Evolutionary conservation across 2,888 invertebrate genomes (phyloP).

Genomic region (Galerucella pusilla): DNA sequence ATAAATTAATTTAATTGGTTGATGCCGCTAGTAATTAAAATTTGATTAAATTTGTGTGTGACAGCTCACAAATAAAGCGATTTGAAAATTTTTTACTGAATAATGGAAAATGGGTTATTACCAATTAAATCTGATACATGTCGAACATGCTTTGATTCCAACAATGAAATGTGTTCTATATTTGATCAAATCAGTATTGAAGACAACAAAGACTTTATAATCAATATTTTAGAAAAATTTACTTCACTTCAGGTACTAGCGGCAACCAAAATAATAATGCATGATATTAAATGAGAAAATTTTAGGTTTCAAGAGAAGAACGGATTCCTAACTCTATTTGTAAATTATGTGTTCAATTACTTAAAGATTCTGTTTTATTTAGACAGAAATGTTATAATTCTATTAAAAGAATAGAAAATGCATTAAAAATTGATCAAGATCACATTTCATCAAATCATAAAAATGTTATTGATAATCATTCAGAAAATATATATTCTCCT

Average conservation of each 20-base stretch:
- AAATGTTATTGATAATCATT: neutral
- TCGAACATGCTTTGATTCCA: slow-evolving; percentile 50
- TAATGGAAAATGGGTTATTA: neutral
- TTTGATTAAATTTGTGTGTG: too few relatives aligned
- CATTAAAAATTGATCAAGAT: slow-evolving; percentile 29
- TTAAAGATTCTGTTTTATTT: slow-evolving; percentile 52
- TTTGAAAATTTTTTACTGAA: neutral
- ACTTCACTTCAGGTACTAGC: slow-evolving; percentile 50
- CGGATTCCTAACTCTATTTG: slow-evolving; percentile 53
- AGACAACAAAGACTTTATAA: slow-evolving; percentile 45
- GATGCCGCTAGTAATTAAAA: too few relatives aligned
- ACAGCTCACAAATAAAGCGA: too few relatives aligned
- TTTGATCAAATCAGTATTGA: slow-evolving; percentile 46
- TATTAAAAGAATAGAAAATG: slow-evolving; percentile 47
- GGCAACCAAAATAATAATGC: neutral
- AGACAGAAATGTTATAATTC: slow-evolving; percentile 52
- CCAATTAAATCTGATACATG: slow-evolving; percentile 33
- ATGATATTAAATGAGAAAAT: slow-evolving; percentile 10
- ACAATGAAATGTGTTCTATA: slow-evolving; percentile 46
- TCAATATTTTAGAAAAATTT: slow-evolving; percentile 49
- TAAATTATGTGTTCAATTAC: slow-evolving; percentile 50
- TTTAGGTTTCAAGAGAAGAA: slow-evolving; percentile 51
- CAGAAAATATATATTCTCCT: neutral
- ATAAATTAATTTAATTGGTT: neutral
- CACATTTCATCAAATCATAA: neutral